Evolutionary conservation across 2,113 vertebrate species (phyloP).

Genomic region (Varanus komodoensis): DNA sequence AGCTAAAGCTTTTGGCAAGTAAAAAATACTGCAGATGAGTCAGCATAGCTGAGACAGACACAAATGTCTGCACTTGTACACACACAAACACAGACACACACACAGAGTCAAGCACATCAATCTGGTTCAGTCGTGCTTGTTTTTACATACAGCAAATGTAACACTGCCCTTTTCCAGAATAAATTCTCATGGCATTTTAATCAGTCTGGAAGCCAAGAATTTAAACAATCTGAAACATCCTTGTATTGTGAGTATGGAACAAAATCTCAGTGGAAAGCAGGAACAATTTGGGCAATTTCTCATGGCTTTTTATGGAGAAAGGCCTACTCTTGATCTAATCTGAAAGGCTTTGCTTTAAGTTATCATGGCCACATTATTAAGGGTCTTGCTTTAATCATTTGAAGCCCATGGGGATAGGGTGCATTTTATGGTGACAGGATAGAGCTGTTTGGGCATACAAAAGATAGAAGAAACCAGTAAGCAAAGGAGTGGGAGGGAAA

Average conservation of each 20-base stretch:
- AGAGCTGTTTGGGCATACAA: background rate
- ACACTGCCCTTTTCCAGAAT: constrained; percentile 39
- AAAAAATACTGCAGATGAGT: constrained; percentile 64
- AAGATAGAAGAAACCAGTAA: background rate
- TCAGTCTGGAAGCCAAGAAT: constrained; percentile 30
- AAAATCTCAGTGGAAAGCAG: background rate
- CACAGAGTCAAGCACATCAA: constrained; percentile 23
- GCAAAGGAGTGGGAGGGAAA: background rate
- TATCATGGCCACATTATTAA: background rate
- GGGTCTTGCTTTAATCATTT: background rate
- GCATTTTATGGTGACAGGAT: background rate
- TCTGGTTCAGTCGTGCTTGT: constrained; percentile 55
- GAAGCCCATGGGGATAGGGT: background rate
- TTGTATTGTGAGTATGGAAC: too few species aligned
- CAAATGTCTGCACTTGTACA: background rate
- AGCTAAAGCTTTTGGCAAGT: constrained; percentile 60
- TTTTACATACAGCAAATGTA: constrained; percentile 49
- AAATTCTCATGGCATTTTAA: constrained; percentile 41
- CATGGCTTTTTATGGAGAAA: background rate
- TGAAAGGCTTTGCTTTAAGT: background rate
- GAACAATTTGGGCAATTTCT: background rate
- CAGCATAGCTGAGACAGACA: constrained; percentile 58
- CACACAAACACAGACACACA: constrained; percentile 13
- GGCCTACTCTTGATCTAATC: background rate
- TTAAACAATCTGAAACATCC: constrained; percentile 21